These are phyloP conservation scores for Spea bombifrons DNA, from an alignment of 2,113 vertebrate species.

Conservation along the genomic window DNA sequence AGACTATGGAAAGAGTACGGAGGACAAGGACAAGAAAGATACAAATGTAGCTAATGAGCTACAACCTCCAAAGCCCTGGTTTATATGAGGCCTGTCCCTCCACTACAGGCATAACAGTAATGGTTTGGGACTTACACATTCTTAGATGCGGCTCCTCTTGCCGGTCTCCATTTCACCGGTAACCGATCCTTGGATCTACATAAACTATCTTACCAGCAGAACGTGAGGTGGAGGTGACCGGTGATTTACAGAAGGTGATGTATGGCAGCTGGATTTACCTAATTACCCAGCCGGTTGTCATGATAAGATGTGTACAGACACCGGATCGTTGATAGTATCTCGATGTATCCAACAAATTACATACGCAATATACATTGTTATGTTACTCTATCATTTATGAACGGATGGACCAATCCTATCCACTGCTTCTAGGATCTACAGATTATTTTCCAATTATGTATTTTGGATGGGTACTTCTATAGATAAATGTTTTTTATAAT, in stretches of 20 bases:
- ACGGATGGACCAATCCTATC: too few species aligned
- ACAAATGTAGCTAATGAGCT: too few species aligned
- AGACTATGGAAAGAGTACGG: too few species aligned
- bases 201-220: constrained; percentile 31
- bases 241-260: constrained; percentile 14
- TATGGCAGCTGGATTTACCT: constrained; percentile 18
- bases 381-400: too few species aligned
- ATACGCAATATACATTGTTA: too few species aligned
- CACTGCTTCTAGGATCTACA: too few species aligned
- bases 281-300: not conserved
- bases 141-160: constrained; percentile 16
- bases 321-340: not conserved
- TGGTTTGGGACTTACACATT: constrained; percentile 25
- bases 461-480: too few species aligned
- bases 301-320: constrained; percentile 1
- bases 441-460: too few species aligned
- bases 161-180: constrained; percentile 9
- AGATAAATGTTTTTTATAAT: too few species aligned
- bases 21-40: too few species aligned
- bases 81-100: not conserved
- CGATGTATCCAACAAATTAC: too few species aligned
- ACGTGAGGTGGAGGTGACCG: constrained; percentile 31
- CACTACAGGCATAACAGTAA: not conserved
- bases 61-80: not conserved
- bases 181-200: constrained; percentile 10